Conservation (phyloP, 2,888 invertebrate genomes). For the Luperina testacea region DNA sequence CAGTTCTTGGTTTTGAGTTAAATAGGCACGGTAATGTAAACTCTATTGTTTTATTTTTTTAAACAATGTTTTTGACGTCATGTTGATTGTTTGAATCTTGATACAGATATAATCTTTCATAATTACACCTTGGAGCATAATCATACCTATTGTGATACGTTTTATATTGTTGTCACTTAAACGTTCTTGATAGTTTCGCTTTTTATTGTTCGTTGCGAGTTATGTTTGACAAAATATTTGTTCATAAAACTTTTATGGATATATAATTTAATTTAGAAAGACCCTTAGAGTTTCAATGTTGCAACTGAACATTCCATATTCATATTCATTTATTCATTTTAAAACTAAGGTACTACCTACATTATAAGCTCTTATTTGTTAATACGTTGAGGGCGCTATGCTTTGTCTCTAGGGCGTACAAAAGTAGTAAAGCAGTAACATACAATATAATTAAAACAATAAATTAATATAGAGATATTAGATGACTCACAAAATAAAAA, state of each 20-base stretch:
- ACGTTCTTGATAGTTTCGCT: constrained; percentile 6
- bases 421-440: no score
- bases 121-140: constrained; percentile 14
- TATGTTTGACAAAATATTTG: neutral
- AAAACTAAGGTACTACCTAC: no score
- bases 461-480: no score
- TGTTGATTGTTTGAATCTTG: constrained; percentile 2
- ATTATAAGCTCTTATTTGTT: no score
- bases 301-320: no score
- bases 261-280: neutral
- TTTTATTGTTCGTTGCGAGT: constrained; percentile 13
- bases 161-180: neutral
- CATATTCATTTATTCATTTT: no score
- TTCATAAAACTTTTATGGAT: constrained; percentile 1
- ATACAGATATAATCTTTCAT: constrained; percentile 10
- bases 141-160: constrained; percentile 11
- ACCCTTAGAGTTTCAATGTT: constrained; percentile 2
- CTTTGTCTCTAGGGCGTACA: no score
- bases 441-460: no score
- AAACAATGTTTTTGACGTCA: constrained; percentile 1
- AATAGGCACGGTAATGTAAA: neutral
- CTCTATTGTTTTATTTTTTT: constrained; percentile 16
- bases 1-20: constrained; percentile 5
- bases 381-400: no score
- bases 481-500: no score